phyloP scores from a whole-genome alignment of 1,140 invertebrate species.

The Pachyrhynchus sulphureomaculatus region DNA sequence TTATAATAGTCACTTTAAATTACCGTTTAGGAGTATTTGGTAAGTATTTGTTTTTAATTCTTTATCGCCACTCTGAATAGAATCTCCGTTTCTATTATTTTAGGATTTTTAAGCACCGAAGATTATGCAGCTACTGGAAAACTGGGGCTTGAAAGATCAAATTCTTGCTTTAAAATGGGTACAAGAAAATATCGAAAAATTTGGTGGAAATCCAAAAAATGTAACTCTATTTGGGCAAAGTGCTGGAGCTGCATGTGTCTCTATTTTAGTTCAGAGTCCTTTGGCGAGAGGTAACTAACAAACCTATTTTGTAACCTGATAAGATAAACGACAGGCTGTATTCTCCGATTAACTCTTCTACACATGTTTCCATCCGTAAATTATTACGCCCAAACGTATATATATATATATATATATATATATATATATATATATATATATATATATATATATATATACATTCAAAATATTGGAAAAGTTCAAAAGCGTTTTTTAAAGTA shows the following conservation, averaged over 20 bases:
- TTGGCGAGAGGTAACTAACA: not conserved
- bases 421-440: no score
- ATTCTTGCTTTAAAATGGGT: slow-evolving; percentile 8
- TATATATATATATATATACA: no score
- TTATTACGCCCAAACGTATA: no score
- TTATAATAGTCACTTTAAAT: slow-evolving; percentile 70
- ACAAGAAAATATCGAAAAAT: slow-evolving; percentile 8
- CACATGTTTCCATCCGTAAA: no score
- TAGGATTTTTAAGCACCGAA: slow-evolving; percentile 32
- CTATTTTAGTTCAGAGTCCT: not conserved
- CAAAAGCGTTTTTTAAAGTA: no score
- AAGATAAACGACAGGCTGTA: no score
- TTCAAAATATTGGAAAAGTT: no score
- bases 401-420: no score
- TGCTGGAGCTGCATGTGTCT: slow-evolving; percentile 2
- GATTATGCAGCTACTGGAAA: slow-evolving; percentile 8
- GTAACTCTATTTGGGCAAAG: slow-evolving; percentile 1
- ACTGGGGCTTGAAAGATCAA: slow-evolving; percentile 12
- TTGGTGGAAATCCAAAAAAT: not conserved
- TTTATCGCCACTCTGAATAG: no score
- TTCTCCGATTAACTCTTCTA: no score
- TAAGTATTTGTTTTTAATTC: not conserved
- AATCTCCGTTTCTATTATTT: no score
- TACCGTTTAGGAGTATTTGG: slow-evolving; percentile 69
- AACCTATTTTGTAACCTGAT: no score